Base-by-base conservation (phyloP, 2,888 invertebrate genomes). In the Polymixis lichenea region DNA sequence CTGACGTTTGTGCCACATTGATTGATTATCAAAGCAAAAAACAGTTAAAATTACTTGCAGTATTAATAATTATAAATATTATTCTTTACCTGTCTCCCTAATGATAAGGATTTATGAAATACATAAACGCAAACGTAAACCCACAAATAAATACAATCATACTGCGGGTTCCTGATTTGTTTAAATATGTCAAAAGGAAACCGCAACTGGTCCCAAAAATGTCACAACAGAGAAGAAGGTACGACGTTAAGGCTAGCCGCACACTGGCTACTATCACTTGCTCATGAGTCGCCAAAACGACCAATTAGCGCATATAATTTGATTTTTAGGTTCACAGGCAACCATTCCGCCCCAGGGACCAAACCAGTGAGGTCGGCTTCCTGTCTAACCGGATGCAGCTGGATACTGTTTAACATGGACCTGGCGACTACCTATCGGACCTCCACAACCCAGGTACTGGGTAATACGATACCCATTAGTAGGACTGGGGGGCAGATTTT, bases 171-270 rank as follows among this genome's bases (percentile, higher is more conserved):
- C n/a, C 58, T 64, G 83, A 83, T 80, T 78, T 77, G 58, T 38
- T 49, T 53, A 64, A 71, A 80, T 66, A 73, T 66, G 61, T 66
- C 74, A 78, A 81, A 81, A 62, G 32, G 46, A 67, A 68, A 68
- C 75, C 80, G 56, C 80, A 84, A 71, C 64, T 75, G 60, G 28
- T 56, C 51, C 84, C 67, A 43, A 60, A 78, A 74, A 78, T 56
- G 56, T 75, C 61, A 61, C 56, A n/a, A 68, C 61, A 49, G 25
- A 46, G 70, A 71, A 84, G 25, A 65, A 74, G 75, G 75, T 71
- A 61, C 1, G 46, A 62, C 28, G 25, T 17, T 62, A 53, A 70
- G 46, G 32, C 9, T 61, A 25, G 11, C 61, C 46, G 32, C 61
- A 78, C 32, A 38, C 15, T 46, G 25, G 17, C 32, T 61, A 22